These are phyloP conservation scores for Nomia melanderi DNA, from an alignment of 1,140 invertebrate species.

Conservation along the genomic window DNA sequence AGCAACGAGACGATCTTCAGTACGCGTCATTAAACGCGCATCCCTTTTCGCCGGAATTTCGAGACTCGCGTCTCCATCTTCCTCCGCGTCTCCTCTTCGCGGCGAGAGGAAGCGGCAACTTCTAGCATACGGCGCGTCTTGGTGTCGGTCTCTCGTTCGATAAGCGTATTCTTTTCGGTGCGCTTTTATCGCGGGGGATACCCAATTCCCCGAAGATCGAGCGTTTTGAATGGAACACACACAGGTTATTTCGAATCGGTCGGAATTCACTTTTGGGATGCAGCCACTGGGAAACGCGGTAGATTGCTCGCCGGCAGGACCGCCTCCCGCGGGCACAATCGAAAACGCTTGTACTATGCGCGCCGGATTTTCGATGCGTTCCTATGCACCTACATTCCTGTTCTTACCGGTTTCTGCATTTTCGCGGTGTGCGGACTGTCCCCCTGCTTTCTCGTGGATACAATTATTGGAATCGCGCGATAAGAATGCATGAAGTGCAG, in stretches of 20 bases:
- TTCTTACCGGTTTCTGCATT: background rate
- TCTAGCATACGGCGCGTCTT: background rate
- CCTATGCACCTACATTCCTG: background rate
- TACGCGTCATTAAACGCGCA: no score
- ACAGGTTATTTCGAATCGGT: conserved; percentile 24
- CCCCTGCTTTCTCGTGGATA: background rate
- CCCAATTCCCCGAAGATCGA: conserved; percentile 17
- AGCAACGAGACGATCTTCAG: no score
- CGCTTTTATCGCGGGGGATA: conserved; percentile 17
- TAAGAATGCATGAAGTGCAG: no score
- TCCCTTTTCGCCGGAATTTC: no score
- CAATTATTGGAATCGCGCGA: background rate
- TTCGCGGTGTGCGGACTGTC: background rate
- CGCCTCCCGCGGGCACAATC: background rate
- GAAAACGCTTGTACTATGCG: conserved; percentile 5
- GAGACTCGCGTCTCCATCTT: background rate
- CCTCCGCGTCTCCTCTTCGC: no score
- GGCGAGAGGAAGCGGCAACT: background rate
- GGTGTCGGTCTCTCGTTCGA: background rate
- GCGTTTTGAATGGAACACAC: conserved; percentile 18
- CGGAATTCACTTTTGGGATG: conserved; percentile 26
- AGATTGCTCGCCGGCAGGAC: conserved; percentile 12
- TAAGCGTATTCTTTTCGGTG: conserved; percentile 2
- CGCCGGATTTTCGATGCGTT: conserved; percentile 16
- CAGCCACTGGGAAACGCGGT: conserved; percentile 20